Evolutionary conservation across 2,888 invertebrate genomes (phyloP).

Genomic region (Amblyteles armatorius): DNA sequence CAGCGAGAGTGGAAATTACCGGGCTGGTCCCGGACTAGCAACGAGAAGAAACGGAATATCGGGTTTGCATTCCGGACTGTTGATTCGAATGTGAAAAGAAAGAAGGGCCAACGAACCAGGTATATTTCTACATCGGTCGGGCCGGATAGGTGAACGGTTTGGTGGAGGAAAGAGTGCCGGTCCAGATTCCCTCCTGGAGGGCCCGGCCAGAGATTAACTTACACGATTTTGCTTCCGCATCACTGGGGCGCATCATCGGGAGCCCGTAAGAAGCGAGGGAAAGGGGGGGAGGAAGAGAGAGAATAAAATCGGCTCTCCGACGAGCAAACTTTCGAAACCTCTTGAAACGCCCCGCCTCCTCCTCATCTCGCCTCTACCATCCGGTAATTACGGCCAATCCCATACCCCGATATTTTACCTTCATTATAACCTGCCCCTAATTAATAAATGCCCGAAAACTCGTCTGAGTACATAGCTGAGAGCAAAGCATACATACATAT

Average conservation of each 20-base stretch:
- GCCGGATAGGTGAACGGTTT: background rate
- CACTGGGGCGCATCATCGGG: background rate
- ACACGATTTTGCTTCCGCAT: slow-evolving; percentile 9
- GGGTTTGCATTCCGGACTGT: slow-evolving; percentile 46
- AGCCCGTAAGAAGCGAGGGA: slow-evolving; percentile 8
- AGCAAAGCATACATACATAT: too few species aligned
- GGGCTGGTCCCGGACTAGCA: background rate
- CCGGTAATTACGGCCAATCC: slow-evolving; percentile 5
- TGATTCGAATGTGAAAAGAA: slow-evolving; percentile 16
- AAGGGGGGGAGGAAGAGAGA: slow-evolving; percentile 14
- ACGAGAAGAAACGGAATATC: slow-evolving; percentile 24
- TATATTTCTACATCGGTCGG: background rate
- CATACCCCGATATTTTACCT: slow-evolving; percentile 13
- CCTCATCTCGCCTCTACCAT: background rate
- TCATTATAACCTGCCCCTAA: slow-evolving; percentile 10
- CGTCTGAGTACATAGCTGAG: background rate
- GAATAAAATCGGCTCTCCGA: slow-evolving; percentile 4
- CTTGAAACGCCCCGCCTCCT: slow-evolving; percentile 1
- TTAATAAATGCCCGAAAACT: slow-evolving; percentile 27
- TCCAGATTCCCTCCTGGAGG: background rate
- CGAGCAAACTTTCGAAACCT: slow-evolving; percentile 48
- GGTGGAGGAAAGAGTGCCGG: background rate
- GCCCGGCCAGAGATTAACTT: slow-evolving; percentile 11
- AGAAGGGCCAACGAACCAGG: slow-evolving; percentile 7
- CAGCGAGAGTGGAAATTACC: background rate